Base-by-base conservation (phyloP, 2,797 vertebrate genomes). In the Microctenopoma steveboyesi region DNA sequence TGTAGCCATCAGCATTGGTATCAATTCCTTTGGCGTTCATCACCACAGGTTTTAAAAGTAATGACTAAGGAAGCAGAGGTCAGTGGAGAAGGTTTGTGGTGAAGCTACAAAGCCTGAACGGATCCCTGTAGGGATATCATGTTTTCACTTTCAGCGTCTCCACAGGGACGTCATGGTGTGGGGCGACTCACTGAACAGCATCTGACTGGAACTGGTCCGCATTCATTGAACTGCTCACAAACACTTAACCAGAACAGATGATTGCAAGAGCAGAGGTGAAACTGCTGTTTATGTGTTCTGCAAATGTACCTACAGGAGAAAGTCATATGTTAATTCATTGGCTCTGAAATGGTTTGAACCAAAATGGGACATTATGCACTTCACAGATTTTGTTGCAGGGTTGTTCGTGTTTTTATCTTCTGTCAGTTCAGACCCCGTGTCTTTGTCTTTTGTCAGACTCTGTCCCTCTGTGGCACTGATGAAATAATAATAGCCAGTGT, bases 401-500 rank as follows among this genome's bases (percentile, higher is more conserved):
- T 10, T 55, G 50, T 22, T 68, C 7, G 10, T 61, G 45, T 67
- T 74, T 9, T 53, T 58, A 18, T 6, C 15, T 65, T 51, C 27
- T 50, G 11, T 64, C 46, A 30, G 1, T 39, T 73, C 69, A 78
- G 66, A 79, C 69, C 81, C 73, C 16, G 7, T 39, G 49, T 68
- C 51, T 79, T 74, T 72, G 69, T 79, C 59, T 74, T 56, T 45
- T 81, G 70, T 78, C 68, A 48, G 57, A 18, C 45, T 78, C 22
- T 60, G 35, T 83, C 45, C 56, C 60, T 84, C 33, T 66, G 66
- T 66, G 69, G 40, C 60, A 27, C 39, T 55, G 66, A 82, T 82
- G 65, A 82, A 86, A 86, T 78, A 81, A 63, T 78, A 86, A 75
- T 64, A 66, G 35, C 28, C 22, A 22, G 56, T 66, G 78, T 69